Base-by-base conservation (phyloP, 2,888 invertebrate species). In the Diaperis boleti region DNA sequence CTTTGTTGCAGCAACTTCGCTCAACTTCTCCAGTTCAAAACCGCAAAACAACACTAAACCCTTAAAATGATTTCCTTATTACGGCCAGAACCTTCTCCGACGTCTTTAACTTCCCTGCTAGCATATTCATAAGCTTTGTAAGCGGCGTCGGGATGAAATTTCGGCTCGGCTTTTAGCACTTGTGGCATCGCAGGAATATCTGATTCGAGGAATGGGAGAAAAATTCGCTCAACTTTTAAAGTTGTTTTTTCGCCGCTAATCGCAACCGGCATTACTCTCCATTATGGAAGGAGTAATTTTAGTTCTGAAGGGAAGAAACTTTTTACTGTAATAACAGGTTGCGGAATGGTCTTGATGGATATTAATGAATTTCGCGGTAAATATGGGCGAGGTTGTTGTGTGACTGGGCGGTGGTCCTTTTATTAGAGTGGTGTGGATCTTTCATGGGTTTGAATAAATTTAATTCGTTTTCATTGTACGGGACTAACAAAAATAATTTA, bases 301-400 rank as follows among this genome's bases (percentile, higher is more conserved):
- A 10, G 35, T 35, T 35, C 11, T 13, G 13, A 10, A 10, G 13
- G 35, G 11, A 35, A 13, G 35, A 35, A 35, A 35, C 2, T 35
- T 35, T 35, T 35, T 13, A 13, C 35, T 35, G 11, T 35, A 35
- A 35, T 35, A 35, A 35, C 35, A 35, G 11, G 35, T 13, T 5
- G 6, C 4, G 35, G 35, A 35, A 13, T n/a, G 6, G 6, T 35
- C 11, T 35, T 35, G 5, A 35, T 35, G 35, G 6, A 11, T 35
- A 35, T 35, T 35, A 35, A 35, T 35, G 35, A 35, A 35, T 10
- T 35, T n/a, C 11, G 10, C 13, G n/a, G 1, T 10, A 4, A 35
- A 35, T 35, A 35, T 10, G 35, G 35, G 35, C 6, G 35, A 1
- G 35, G 10, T 35, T 35, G 10, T 35, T 35, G 7, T 22, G n/a